Evolutionary conservation across 35 echinoderm and acorn worm species (phyloP), one percentile per base, ranked within the genome.

Genomic region (Ptychodera flava): DNA sequence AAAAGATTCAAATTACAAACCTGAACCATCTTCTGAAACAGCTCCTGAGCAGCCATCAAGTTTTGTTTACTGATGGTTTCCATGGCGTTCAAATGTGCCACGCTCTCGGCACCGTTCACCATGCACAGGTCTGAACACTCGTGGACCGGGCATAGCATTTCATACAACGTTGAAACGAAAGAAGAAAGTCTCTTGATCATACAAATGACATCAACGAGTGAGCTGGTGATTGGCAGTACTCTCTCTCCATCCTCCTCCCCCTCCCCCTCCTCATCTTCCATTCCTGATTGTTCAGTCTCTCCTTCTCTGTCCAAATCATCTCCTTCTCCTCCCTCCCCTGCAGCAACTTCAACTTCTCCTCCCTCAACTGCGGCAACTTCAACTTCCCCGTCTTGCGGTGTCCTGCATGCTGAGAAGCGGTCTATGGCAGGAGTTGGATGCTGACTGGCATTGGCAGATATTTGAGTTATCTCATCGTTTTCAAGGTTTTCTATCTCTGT

Each of bases 141-240:
- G 22, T 64, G 45, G 22, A 64, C 22, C 6, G 45, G 45, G 6
- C 6, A 64, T 64, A 64, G 45, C 45, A 36, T 34, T 36, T 30
- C 37, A 37, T 36, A 35, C 82, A 83, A 10, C 30, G 33, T 83
- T 30, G 34, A n/a, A 29, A 83, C 29, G 29, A 83, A 83, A 29
- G 34, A 34, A 1, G 82, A 34, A 15, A 37, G 37, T 36, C 82
- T 83, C 37, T 83, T 34, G 15, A 83, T n/a, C 12, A 83, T 83
- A 83, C 82, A 83, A 16, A 83, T 36, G 33, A 83, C 37, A 35
- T 83, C 82, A 37, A 83, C 35, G 1, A 83, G 33, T 10, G 33
- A 36, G 33, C 37, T 36, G 2, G 82, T 36, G 2, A 83, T 30
- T 15, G 82, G 82, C 32, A 83, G 34, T 37, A 36, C 45, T 64